These are phyloP conservation scores for Drosophila eugracilis DNA, from an alignment of 1,140 invertebrate species.

Conservation along the genomic window DNA sequence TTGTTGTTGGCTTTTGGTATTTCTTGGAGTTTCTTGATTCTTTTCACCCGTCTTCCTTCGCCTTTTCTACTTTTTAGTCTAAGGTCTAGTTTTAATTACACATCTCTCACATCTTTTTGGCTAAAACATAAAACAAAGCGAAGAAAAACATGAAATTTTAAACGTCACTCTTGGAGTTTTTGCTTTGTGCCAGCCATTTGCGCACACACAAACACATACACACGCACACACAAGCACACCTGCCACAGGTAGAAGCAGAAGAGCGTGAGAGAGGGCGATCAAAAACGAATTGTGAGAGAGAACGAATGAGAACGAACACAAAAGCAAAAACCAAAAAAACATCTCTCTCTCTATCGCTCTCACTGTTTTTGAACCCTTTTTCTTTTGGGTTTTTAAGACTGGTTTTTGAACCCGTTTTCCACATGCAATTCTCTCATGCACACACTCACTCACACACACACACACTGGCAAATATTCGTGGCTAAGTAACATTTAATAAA, in stretches of 20 bases:
- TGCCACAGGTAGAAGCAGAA: constrained; percentile 62
- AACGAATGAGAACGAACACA: constrained; percentile 6
- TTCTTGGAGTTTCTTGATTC: constrained; percentile 16
- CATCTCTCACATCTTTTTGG: constrained; percentile 48
- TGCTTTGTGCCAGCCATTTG: constrained; percentile 70
- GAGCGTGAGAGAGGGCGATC: constrained; percentile 9
- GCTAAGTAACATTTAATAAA: constrained; percentile 18
- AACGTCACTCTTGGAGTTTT: constrained; percentile 62
- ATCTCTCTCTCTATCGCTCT: constrained; percentile 27
- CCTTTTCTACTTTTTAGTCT: constrained; percentile 18
- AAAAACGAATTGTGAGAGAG: constrained; percentile 1
- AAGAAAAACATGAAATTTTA: constrained; percentile 40
- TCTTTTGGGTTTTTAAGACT: constrained; percentile 57
- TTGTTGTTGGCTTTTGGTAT: constrained; percentile 50
- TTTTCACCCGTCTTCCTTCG: constrained; percentile 5
- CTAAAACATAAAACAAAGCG: constrained; percentile 21
- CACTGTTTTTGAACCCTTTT: constrained; percentile 60
- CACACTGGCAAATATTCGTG: constrained; percentile 13
- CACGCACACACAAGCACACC: constrained; percentile 59
- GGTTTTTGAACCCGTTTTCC: constrained; percentile 73
- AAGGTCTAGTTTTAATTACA: constrained; percentile 43
- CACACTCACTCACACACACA: constrained; percentile 17
- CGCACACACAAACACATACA: constrained; percentile 47
- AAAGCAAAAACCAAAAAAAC: background rate
- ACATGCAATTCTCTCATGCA: constrained; percentile 67